Conservation (phyloP, 2,888 invertebrate genomes). For the Parelbella ahira region DNA sequence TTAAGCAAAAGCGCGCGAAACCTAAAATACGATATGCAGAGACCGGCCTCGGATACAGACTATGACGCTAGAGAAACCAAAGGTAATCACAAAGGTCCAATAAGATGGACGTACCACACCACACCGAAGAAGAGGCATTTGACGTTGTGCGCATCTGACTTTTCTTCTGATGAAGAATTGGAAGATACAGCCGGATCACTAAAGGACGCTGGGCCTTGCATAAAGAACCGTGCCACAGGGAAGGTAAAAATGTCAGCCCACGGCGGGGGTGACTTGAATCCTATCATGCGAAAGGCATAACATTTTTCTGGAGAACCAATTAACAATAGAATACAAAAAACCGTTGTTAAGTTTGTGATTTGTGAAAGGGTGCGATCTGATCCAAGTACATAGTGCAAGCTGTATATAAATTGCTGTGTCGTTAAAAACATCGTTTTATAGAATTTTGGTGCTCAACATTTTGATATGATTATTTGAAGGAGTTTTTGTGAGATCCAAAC, state of each 20-base stretch:
- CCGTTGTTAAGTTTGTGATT: background rate
- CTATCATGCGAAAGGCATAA: constrained; percentile 66
- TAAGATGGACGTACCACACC: constrained; percentile 63
- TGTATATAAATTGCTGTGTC: too few relatives aligned
- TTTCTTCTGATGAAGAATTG: constrained; percentile 65
- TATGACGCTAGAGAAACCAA: constrained; percentile 56
- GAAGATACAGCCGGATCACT: constrained; percentile 49
- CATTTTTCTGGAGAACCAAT: constrained; percentile 19
- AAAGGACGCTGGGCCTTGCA: constrained; percentile 57
- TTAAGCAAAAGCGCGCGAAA: constrained; percentile 48
- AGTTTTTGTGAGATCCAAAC: constrained; percentile 55
- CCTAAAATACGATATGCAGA: constrained; percentile 54
- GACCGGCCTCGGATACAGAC: constrained; percentile 69
- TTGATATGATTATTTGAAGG: constrained; percentile 29
- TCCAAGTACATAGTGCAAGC: too few relatives aligned
- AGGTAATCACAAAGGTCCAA: constrained; percentile 53
- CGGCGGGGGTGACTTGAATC: constrained; percentile 68
- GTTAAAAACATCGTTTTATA: too few relatives aligned
- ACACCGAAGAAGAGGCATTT: constrained; percentile 68
- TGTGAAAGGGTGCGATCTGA: background rate
- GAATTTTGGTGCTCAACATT: constrained; percentile 24
- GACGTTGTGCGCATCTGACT: constrained; percentile 61
- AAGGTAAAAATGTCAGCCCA: constrained; percentile 65
- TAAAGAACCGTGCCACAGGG: constrained; percentile 50
- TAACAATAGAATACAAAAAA: background rate